Base-by-base conservation (phyloP, 2,113 vertebrate genomes). In the Poeciliopsis turrubarensis region DNA sequence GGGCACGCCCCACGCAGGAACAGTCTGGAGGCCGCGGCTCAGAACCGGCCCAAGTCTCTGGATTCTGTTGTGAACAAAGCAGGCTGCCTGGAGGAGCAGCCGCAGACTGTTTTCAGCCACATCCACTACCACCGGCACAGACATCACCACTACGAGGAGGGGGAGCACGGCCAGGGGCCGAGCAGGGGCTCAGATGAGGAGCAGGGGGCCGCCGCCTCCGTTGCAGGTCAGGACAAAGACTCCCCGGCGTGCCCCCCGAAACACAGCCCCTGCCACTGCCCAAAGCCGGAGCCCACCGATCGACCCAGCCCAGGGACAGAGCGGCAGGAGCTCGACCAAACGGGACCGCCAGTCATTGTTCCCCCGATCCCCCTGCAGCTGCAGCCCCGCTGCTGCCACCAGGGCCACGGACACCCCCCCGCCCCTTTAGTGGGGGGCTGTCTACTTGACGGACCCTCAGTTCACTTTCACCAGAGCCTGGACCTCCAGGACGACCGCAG, bases 111-210 rank as follows among this genome's bases (percentile, higher is more conserved):
- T 77, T 95, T 97, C 85, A 97, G 94, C 92, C 97, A 99, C 0
- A 68, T 97, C 77, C 96, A 99, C 92, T 98, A 95, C 91, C 97
- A 99, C 92, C 95, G 96, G 54, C 98, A 99, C 91, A 94, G 96
- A 87, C 97, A 99, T 92, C 97, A 98, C 89, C 96, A 98, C 93
- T 97, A 98, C 30, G 94, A 95, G 73, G 95, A 90, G 34, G 94
- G 94, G 19, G 94, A 94, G 79, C 92, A 87, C 72, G 73, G 86
- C 79, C 91, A 93, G 88, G 91, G 87, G 68, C 89, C 70, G 1
- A 89, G 82, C 77, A 87, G 90, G 79, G 91, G 89, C 78, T 91
- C 92, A 7, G 92, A 95, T 2, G 92, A 95, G 89, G 92, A 95
- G 84, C 92, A 91, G 70, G 88, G 91, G 17, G 82, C 81, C 37